These are phyloP conservation scores for Antheraea pernyi DNA, from an alignment of 1,140 invertebrate species.

Conservation along the genomic window DNA sequence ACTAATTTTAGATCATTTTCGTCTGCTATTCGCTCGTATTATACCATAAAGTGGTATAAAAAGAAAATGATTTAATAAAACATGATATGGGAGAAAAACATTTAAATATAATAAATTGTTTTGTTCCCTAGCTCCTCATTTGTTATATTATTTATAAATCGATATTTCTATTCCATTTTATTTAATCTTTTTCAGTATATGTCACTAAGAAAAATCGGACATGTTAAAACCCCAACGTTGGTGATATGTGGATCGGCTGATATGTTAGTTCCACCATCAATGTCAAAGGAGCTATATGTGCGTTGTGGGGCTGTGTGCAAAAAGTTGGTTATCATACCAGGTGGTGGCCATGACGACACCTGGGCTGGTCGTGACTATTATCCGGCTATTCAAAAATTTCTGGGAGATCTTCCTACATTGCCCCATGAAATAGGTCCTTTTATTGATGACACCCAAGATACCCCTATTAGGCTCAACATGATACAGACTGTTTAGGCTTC, in stretches of 20 bases:
- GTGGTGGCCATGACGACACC: conserved; percentile 93
- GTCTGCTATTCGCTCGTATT: no score
- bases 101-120: no score
- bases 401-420: conserved; percentile 50
- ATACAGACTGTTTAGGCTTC: conserved; percentile 38
- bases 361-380: conserved; percentile 82
- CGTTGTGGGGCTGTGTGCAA: conserved; percentile 86
- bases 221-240: conserved; percentile 84
- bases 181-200: conserved; percentile 86
- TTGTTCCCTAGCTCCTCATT: no score
- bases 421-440: conserved; percentile 41
- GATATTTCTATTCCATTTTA: no score
- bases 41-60: no score
- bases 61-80: no score
- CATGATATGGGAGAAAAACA: no score
- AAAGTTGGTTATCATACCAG: conserved; percentile 85
- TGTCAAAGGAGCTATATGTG: conserved; percentile 90
- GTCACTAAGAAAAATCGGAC: conserved; percentile 85
- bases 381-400: conserved; percentile 52
- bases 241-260: conserved; percentile 92
- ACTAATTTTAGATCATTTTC: no score
- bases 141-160: no score
- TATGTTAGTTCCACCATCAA: conserved; percentile 88
- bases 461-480: conserved; percentile 26
- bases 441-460: conserved; percentile 36